Conservation (phyloP, 2,797 vertebrate species). For the Syngnathus acus region DNA sequence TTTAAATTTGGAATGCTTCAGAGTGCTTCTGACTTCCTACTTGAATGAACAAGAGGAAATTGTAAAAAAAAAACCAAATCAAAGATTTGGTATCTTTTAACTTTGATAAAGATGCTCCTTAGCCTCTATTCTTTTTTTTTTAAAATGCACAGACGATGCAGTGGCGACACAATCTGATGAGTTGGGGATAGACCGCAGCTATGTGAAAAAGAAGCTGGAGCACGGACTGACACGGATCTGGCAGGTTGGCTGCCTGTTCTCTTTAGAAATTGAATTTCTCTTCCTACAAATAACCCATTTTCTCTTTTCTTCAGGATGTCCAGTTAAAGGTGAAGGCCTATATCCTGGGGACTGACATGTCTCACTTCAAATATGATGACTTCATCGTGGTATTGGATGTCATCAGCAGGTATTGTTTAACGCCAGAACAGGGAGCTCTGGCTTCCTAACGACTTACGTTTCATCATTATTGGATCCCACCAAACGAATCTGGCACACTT, state of each 20-base stretch:
- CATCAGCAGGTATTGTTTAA: constrained; percentile 83
- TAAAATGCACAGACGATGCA: constrained; percentile 65
- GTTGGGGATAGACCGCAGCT: constrained; percentile 83
- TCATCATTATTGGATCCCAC: neutral
- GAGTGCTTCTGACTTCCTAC: neutral
- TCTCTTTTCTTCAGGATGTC: constrained; percentile 77
- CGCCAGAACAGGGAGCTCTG: neutral
- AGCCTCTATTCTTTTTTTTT: neutral
- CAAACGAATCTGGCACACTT: neutral
- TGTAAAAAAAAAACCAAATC: neutral
- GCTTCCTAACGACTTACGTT: neutral
- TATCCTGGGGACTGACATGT: constrained; percentile 95
- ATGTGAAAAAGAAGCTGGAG: constrained; percentile 95
- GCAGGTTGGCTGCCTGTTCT: constrained; percentile 73
- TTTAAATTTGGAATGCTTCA: neutral
- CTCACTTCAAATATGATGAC: constrained; percentile 98
- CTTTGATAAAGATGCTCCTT: neutral
- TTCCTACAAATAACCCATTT: neutral
- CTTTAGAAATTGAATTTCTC: neutral
- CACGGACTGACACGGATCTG: constrained; percentile 94
- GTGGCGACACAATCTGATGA: constrained; percentile 73
- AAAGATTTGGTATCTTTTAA: neutral
- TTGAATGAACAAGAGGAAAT: neutral
- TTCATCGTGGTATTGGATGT: constrained; percentile 98
- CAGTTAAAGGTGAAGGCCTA: constrained; percentile 97